Conservation (phyloP, 2,797 vertebrate genomes). For the Sylvia borin region DNA sequence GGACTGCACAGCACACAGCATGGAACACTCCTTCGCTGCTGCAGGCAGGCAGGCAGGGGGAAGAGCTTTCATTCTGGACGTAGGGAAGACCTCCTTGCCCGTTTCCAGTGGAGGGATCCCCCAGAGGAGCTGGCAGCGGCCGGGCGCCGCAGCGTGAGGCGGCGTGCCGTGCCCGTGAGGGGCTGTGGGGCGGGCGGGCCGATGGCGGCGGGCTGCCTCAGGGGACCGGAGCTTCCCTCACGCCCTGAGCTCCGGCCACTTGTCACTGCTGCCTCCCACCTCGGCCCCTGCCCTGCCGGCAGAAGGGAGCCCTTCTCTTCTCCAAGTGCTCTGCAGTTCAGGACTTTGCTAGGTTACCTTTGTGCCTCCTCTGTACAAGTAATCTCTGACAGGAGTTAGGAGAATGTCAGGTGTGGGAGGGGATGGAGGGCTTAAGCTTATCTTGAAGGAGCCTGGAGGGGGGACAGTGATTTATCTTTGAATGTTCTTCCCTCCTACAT, state of each 20-base stretch:
- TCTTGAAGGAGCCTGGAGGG: background rate
- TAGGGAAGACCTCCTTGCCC: background rate
- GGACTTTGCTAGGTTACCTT: background rate
- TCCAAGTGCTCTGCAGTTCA: background rate
- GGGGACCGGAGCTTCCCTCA: background rate
- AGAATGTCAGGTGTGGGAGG: background rate
- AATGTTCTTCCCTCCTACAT: background rate
- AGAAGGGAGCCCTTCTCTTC: background rate
- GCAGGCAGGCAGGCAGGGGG: no score
- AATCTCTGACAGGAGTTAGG: background rate
- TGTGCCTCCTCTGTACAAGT: background rate
- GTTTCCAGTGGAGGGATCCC: background rate
- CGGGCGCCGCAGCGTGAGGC: background rate
- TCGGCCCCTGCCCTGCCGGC: background rate
- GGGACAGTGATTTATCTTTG: background rate
- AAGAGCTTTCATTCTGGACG: background rate
- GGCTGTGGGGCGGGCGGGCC: background rate
- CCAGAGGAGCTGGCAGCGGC: background rate
- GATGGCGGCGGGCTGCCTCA: background rate
- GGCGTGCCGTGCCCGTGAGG: background rate
- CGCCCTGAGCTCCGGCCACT: background rate
- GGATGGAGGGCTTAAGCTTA: background rate
- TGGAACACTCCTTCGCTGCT: accelerated
- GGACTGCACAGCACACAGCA: background rate
- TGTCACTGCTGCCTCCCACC: background rate